Base-by-base conservation (phyloP, 2,888 invertebrate genomes). In the Trimorus sp. region DNA sequence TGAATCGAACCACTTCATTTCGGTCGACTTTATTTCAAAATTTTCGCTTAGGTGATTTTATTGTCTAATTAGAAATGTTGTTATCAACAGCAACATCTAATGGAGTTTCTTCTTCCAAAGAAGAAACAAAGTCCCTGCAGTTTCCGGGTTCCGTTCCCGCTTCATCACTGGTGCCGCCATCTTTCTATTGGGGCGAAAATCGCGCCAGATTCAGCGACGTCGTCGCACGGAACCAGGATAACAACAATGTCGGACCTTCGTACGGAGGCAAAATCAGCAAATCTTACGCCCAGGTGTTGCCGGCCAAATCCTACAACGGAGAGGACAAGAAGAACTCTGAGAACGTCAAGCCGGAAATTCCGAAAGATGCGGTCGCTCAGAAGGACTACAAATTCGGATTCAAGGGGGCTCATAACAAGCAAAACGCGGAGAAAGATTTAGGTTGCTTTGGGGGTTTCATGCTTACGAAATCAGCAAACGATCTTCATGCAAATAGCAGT, bases 171-270 rank as follows among this genome's bases (percentile, higher is more conserved):
- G 87, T 91, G 59, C 92, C 91, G 14, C 91, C 92, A 42, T 92
- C 89, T 54, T 91, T 87, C 37, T 92, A 89, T 60, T 94, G 94
- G 94, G 92, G 93, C 48, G 94, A 94, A 87, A 93, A 93, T 82
- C 89, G 93, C 63, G 94, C 94, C 0, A 93, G 93, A 49, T 94
- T 94, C 86, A 94, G 94, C 82, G 94, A 94, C 83, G 94, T 94
- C 1, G 94, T 94, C 0, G 94, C 94, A 0, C 89, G 94, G 11
- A 93, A 89, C 85, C 93, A 93, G 62, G 91, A 91, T 49, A 88
- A 88, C 4, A 26, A 26, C 26, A 26, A 26, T 38, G 60, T 86
- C 14, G 89, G 87, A 15, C 87, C 89, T 12, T 87, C 84, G 36
- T 79, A 58, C 14, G 85, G 84, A 36, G 82, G 81, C 37, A 88